Evolutionary conservation across 2,888 invertebrate genomes (phyloP).

Genomic region (Noctua pronuba): DNA sequence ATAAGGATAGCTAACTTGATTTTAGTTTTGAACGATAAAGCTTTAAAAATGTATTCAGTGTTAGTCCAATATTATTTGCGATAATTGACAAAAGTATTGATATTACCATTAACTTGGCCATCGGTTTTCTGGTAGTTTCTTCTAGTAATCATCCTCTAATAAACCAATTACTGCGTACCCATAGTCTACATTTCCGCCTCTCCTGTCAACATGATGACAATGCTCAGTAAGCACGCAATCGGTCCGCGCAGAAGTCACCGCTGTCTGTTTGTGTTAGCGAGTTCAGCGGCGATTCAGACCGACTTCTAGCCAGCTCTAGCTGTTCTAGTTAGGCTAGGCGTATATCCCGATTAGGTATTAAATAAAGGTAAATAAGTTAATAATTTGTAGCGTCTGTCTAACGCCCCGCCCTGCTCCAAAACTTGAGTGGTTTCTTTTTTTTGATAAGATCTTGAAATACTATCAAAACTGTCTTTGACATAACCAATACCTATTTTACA

Average conservation of each 20-base stretch:
- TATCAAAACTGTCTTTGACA: no score
- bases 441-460: no score
- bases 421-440: no score
- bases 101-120: neutral
- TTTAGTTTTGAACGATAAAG: neutral
- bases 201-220: neutral
- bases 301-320: neutral
- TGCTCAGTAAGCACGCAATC: neutral
- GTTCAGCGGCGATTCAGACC: slow-evolving; percentile 10
- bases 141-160: neutral
- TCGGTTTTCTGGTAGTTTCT: neutral
- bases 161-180: neutral
- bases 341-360: neutral
- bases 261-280: slow-evolving; percentile 22
- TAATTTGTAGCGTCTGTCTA: no score
- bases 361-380: neutral
- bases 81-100: neutral
- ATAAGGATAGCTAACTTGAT: neutral
- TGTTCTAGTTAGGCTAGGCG: neutral
- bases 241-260: slow-evolving; percentile 26
- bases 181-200: neutral
- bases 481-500: no score
- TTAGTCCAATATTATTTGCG: neutral
- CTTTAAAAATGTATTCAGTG: neutral
- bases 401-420: no score